Evolutionary conservation across 2,797 vertebrate species (phyloP).

Genomic region (Parauchenoglanis ngamensis): DNA sequence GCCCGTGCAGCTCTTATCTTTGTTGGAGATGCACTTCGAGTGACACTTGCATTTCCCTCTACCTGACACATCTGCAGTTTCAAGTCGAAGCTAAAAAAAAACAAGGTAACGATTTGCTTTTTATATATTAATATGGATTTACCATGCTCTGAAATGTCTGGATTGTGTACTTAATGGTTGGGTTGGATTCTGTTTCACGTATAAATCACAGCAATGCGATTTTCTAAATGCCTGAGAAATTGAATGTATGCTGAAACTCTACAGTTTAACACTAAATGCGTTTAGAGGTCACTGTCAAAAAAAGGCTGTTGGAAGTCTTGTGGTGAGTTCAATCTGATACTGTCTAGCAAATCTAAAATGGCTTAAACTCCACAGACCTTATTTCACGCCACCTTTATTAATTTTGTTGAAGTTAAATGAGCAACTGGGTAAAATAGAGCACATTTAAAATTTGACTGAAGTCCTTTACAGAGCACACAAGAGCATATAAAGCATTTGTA

Average conservation of each 20-base stretch:
- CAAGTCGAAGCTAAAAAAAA: neutral
- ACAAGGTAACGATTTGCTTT: neutral
- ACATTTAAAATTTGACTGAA: neutral
- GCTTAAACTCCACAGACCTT: neutral
- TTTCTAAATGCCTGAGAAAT: neutral
- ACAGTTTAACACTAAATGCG: neutral
- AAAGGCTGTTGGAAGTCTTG: neutral
- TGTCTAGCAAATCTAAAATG: neutral
- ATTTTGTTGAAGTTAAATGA: neutral
- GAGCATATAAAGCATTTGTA: neutral
- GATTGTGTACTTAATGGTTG: neutral
- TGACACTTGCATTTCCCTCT: neutral
- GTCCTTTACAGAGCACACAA: too few relatives aligned
- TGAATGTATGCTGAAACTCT: neutral
- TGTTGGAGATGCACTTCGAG: conserved; percentile 11
- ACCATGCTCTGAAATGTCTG: neutral
- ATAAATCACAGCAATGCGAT: neutral
- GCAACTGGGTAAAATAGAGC: too few relatives aligned
- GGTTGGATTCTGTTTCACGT: neutral
- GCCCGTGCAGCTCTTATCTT: neutral
- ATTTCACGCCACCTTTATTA: too few relatives aligned
- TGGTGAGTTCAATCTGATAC: neutral
- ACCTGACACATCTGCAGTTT: neutral
- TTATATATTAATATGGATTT: neutral
- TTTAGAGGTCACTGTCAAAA: neutral